Conservation (phyloP, 1,140 invertebrate species). For the Leptinotarsa lineolata region DNA sequence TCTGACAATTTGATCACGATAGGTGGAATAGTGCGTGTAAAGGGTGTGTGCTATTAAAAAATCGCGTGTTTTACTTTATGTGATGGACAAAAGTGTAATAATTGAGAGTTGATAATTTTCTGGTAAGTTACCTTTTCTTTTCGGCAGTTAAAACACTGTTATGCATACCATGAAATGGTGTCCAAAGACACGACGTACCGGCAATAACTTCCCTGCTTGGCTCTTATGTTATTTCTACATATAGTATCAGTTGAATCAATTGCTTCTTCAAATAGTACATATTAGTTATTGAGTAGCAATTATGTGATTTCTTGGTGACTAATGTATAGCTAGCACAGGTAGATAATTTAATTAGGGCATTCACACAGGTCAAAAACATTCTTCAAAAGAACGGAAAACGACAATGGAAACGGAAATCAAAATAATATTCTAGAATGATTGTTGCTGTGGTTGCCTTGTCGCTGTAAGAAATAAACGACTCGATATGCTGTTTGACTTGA, state of each 20-base stretch:
- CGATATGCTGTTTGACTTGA: too few relatives aligned
- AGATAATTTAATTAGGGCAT: conserved; percentile 31
- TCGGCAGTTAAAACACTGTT: conserved; percentile 1
- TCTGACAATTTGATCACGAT: conserved; percentile 44
- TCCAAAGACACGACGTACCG: conserved; percentile 36
- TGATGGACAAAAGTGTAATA: conserved; percentile 36
- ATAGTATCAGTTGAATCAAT: not conserved
- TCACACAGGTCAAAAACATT: conserved; percentile 12
- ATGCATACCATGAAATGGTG: conserved; percentile 32
- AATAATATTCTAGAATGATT: not conserved
- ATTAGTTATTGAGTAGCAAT: not conserved
- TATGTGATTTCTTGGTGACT: not conserved
- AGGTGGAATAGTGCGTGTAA: conserved; percentile 41
- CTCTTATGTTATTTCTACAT: conserved; percentile 14
- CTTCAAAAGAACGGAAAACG: not conserved
- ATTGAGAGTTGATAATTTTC: conserved; percentile 28
- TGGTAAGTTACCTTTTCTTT: conserved; percentile 34
- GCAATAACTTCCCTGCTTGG: conserved; percentile 39
- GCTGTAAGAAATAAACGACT: not conserved
- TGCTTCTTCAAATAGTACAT: not conserved
- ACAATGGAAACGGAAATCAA: not conserved
- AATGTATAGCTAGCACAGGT: not conserved
- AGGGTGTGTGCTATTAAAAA: conserved; percentile 43
- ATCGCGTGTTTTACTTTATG: conserved; percentile 38
- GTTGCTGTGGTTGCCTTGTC: not conserved